Evolutionary conservation across 2,888 invertebrate genomes (phyloP), one percentile per base, ranked within the genome.

Genomic region (Agonopterix subpropinquella): DNA sequence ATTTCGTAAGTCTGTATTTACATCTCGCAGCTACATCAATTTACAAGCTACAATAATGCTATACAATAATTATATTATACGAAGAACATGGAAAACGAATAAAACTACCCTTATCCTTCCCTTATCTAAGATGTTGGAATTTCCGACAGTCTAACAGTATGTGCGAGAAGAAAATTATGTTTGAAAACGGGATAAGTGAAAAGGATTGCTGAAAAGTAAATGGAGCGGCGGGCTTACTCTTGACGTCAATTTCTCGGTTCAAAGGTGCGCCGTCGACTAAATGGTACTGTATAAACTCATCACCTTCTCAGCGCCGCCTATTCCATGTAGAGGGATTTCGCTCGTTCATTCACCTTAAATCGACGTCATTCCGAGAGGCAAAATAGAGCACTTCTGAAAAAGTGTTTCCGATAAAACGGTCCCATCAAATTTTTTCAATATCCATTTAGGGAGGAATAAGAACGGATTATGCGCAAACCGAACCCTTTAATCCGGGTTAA

Each of bases 321-420:
- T 87, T 87, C 77, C 87, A 70, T 87, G 87, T 87, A 74, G 73
- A 73, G 70, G 77, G 80, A 82, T 87, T 82, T 79, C 61, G 78
- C 81, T 83, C 81, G 82, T 85, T 86, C 82, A 82, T 85, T 85
- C 86, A 81, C 80, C 83, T 84, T 85, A 85, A 86, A 85, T 85
- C 77, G 85, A 74, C 77, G 79, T 83, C 82, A 84, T 85, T 86
- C 68, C 68, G 70, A 77, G 65, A 80, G 73, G 80, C 82, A 80
- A 85, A 87, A 82, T 84, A 84, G 81, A 80, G 77, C 77, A 78
- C 76, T 82, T 75, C 76, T 67, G 70, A 77, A 78, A 80, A 82
- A 82, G 80, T 77, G 72, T 77, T 85, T 79, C 72, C 83, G 77
- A 84, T 80, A 81, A 83, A 84, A 78, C 67, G 76, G 65, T 67